Evolutionary conservation across 2,888 invertebrate genomes (phyloP).

Genomic region (Lepidonotus clava): DNA sequence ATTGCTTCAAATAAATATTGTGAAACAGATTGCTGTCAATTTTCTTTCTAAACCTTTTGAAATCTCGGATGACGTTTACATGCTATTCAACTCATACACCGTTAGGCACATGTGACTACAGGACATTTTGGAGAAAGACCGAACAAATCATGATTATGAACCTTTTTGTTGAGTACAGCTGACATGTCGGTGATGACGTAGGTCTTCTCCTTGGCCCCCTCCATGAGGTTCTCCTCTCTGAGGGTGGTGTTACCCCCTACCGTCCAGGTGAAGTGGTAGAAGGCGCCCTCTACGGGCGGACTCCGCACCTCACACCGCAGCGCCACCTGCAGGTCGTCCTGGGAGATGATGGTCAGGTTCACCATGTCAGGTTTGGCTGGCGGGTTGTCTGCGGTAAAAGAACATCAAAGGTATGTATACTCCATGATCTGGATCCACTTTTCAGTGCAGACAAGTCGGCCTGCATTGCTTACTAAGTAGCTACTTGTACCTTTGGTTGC

Average conservation of each 20-base stretch:
- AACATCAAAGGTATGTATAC: neutral
- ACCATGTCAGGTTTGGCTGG: neutral
- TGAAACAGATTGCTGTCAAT: no score
- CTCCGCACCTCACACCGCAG: neutral
- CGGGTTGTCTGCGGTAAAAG: neutral
- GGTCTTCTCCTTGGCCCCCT: neutral
- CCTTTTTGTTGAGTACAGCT: neutral
- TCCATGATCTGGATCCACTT: no score
- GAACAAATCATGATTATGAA: neutral
- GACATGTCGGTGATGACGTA: neutral
- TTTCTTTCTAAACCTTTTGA: no score
- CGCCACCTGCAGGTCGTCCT: neutral
- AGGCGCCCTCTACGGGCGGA: neutral
- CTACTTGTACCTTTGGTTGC: neutral
- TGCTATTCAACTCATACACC: no score
- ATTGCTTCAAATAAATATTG: no score
- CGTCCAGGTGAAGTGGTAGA: constrained; percentile 19
- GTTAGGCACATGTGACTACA: no score
- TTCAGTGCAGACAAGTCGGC: no score
- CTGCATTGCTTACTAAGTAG: no score
- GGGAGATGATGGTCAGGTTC: neutral
- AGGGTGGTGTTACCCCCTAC: neutral
- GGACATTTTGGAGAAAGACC: no score
- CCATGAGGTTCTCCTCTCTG: neutral
- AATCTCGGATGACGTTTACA: no score